Evolutionary conservation across 2,797 vertebrate species (phyloP).

Genomic region (Mus caroli): DNA sequence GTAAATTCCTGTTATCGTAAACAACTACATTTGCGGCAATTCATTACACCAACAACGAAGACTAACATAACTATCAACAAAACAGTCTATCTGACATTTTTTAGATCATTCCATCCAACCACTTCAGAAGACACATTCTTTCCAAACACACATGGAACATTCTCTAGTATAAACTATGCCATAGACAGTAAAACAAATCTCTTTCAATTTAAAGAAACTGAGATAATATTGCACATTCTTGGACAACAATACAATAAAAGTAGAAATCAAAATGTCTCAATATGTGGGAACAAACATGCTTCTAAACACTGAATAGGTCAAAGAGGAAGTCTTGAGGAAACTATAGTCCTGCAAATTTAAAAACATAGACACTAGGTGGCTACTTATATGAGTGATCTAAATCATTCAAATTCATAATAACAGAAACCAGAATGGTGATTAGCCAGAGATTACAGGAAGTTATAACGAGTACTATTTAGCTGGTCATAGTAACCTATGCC

Average conservation of each 20-base stretch:
- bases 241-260: not conserved
- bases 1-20: not conserved
- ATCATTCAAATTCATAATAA: not conserved
- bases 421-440: not conserved
- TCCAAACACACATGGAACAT: slow-evolving; percentile 2
- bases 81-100: slow-evolving; percentile 20
- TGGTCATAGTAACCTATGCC: not conserved
- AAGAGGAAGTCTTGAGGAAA: not conserved
- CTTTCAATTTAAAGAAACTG: not conserved
- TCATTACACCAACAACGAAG: not conserved
- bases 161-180: not conserved
- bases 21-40: not conserved
- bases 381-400: not conserved
- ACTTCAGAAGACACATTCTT: slow-evolving; percentile 54
- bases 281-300: not conserved
- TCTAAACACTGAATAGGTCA: not conserved
- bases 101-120: slow-evolving; percentile 10
- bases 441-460: not conserved
- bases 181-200: not conserved
- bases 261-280: slow-evolving; percentile 40
- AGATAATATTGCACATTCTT: not conserved
- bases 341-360: not conserved
- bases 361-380: not conserved
- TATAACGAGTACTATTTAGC: not conserved
- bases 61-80: slow-evolving; percentile 12